Conservation (phyloP, 2,797 vertebrate genomes). For the Platalea minor region DNA sequence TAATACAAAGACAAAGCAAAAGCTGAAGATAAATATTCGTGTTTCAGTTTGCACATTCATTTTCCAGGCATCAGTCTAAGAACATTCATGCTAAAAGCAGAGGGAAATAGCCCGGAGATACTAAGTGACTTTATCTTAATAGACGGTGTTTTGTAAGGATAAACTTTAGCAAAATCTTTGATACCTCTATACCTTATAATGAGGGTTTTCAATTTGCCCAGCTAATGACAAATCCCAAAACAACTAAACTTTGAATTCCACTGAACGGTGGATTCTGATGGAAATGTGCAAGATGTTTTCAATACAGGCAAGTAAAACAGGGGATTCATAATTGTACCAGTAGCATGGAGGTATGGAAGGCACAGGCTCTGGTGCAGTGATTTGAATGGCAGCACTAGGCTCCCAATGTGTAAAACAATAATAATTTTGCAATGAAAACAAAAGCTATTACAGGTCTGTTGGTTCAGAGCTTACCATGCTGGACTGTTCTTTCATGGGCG, state of each 20-base stretch:
- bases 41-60: neutral
- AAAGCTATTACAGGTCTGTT: neutral
- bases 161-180: slow-evolving; percentile 10
- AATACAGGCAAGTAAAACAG: neutral
- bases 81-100: slow-evolving; percentile 27
- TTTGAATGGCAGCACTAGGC: neutral
- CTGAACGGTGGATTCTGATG: neutral
- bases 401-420: neutral
- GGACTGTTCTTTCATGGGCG: neutral
- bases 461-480: neutral
- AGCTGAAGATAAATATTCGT: neutral
- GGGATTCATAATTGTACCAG: neutral
- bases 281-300: neutral
- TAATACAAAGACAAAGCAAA: neutral
- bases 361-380: neutral
- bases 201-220: neutral
- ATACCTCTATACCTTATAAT: neutral
- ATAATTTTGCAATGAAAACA: neutral
- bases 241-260: slow-evolving; percentile 10
- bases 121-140: slow-evolving; percentile 31
- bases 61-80: slow-evolving; percentile 21
- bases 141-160: neutral
- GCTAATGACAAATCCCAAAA: slow-evolving; percentile 21
- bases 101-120: slow-evolving; percentile 10
- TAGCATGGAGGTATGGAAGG: neutral